Evolutionary conservation across 2,888 invertebrate species (phyloP).

Genomic region (Lycocerus yunnanus): DNA sequence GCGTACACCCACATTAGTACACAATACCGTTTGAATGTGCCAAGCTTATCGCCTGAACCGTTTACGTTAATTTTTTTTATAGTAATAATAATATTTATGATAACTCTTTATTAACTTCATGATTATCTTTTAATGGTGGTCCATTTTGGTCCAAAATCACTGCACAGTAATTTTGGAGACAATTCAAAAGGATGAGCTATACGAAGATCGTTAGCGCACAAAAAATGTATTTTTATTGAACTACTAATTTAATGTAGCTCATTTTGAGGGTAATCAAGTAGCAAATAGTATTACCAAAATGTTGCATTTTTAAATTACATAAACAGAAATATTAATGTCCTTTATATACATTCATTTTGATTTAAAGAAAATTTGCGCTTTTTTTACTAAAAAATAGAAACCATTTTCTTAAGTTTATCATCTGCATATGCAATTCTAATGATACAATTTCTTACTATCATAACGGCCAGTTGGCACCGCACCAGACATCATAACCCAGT

Average conservation of each 20-base stretch:
- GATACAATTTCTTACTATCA: constrained; percentile 27
- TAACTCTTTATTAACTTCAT: not conserved
- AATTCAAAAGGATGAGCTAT: not conserved
- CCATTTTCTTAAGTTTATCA: constrained; percentile 4
- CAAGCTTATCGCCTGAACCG: too few species aligned
- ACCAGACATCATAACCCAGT: constrained; percentile 41
- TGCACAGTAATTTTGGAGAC: not conserved
- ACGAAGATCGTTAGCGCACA: not conserved
- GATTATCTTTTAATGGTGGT: not conserved
- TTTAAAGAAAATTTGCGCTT: not conserved
- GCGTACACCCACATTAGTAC: too few species aligned
- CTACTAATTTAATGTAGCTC: not conserved
- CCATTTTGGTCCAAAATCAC: not conserved
- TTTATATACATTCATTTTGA: not conserved
- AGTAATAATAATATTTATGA: not conserved
- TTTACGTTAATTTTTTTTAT: not conserved
- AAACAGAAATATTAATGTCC: not conserved
- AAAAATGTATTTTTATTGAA: not conserved
- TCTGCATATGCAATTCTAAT: constrained; percentile 21
- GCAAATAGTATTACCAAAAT: too few species aligned
- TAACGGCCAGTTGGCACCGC: constrained; percentile 39
- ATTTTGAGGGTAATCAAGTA: not conserved
- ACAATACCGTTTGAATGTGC: too few species aligned
- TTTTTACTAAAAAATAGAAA: not conserved
- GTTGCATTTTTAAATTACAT: too few species aligned